Evolutionary conservation across 2,888 invertebrate species (phyloP).

Genomic region (Trichopria drosophilae): DNA sequence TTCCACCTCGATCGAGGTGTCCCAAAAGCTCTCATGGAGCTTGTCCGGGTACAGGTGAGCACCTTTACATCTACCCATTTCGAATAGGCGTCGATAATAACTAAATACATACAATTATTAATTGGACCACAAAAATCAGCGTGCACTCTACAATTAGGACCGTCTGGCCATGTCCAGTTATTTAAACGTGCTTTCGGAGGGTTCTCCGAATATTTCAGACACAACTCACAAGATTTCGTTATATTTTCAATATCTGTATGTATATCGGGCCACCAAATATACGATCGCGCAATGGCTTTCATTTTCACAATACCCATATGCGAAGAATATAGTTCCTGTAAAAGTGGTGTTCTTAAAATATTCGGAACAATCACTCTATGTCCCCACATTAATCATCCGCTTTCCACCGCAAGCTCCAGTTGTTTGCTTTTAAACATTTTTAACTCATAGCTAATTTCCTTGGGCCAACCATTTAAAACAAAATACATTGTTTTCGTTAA

Average conservation of each 20-base stretch:
- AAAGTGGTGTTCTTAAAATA: too few relatives aligned
- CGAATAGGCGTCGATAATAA: conserved; percentile 34
- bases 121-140: conserved; percentile 34
- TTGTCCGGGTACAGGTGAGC: too few relatives aligned
- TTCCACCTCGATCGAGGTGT: too few relatives aligned
- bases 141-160: conserved; percentile 18
- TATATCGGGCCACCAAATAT: too few relatives aligned
- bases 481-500: conserved; percentile 6
- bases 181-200: conserved; percentile 27
- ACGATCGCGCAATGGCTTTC: too few relatives aligned
- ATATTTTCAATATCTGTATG: too few relatives aligned
- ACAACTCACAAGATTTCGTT: too few relatives aligned
- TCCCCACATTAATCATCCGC: too few relatives aligned
- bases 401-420: background rate
- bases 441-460: background rate
- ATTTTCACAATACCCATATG: too few relatives aligned
- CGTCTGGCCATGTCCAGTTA: conserved; percentile 34
- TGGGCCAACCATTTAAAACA: conserved; percentile 1
- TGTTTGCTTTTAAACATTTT: conserved; percentile 5
- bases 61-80: conserved; percentile 38
- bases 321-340: conserved; percentile 27
- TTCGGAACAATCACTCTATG: too few relatives aligned
- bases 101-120: conserved; percentile 32
- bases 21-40: too few relatives aligned
- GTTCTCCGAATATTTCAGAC: conserved; percentile 28